Evolutionary conservation across 2,113 vertebrate genomes (phyloP).

Genomic region (Sorex araneus): DNA sequence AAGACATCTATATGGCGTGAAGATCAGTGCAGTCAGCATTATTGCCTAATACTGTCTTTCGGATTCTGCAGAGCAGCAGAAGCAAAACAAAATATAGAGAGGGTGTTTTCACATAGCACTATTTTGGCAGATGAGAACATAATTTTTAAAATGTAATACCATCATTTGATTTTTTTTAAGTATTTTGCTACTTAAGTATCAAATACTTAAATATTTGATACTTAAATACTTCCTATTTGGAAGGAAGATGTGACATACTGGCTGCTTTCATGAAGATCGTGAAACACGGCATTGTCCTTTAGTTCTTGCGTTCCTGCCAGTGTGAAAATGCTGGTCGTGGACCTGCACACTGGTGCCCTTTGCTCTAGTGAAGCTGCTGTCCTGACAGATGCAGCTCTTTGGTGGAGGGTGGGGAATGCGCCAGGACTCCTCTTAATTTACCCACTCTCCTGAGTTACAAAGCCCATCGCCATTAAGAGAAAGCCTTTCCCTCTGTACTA

Average conservation of each 20-base stretch:
- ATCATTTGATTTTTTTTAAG: slow-evolving; percentile 26
- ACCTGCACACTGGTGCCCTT: neutral
- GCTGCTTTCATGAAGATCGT: neutral
- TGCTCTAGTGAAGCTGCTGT: neutral
- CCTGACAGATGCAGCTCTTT: neutral
- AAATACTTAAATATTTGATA: no score
- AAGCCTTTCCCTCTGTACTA: neutral
- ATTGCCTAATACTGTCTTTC: neutral
- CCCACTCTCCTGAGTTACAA: neutral
- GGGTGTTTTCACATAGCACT: neutral
- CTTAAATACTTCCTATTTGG: no score
- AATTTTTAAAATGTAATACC: slow-evolving; percentile 3
- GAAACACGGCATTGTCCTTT: neutral
- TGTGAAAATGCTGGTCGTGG: neutral
- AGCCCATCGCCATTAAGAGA: neutral
- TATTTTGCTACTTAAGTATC: slow-evolving; percentile 12
- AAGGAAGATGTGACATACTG: neutral
- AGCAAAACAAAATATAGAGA: slow-evolving; percentile 30
- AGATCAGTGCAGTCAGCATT: slow-evolving; percentile 10
- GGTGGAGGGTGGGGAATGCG: neutral
- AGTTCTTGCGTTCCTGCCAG: neutral
- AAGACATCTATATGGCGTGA: slow-evolving; percentile 52
- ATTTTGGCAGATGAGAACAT: slow-evolving; percentile 52
- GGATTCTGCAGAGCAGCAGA: neutral
- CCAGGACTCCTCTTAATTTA: slow-evolving; percentile 9